Evolutionary conservation across 2,888 invertebrate species (phyloP).

Genomic region (Amphipoea oculea): DNA sequence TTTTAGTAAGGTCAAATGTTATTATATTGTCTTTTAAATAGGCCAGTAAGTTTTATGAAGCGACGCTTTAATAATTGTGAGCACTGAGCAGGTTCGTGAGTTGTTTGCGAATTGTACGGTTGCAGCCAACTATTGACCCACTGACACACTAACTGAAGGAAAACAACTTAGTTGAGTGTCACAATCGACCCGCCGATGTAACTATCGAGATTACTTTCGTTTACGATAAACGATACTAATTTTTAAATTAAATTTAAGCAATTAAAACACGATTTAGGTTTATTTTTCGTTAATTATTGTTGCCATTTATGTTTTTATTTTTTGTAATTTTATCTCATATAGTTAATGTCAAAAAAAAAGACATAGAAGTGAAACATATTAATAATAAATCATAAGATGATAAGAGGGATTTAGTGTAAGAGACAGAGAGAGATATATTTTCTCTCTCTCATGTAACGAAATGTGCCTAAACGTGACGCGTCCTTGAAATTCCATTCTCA

Average conservation of each 20-base stretch:
- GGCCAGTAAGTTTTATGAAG: conserved; percentile 55
- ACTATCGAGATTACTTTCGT: conserved; percentile 74
- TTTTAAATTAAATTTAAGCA: background rate
- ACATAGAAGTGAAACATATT: background rate
- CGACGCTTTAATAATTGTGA: conserved; percentile 69
- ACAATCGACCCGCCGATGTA: conserved; percentile 70
- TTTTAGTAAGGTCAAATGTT: conserved; percentile 13
- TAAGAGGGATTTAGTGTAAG: background rate
- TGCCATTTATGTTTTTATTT: background rate
- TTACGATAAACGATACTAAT: conserved; percentile 50
- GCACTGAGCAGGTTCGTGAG: conserved; percentile 84
- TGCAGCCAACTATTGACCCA: conserved; percentile 88
- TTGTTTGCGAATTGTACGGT: conserved; percentile 83
- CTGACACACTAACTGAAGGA: conserved; percentile 88
- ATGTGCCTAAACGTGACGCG: background rate
- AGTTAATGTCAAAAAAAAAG: background rate
- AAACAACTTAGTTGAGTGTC: conserved; percentile 85
- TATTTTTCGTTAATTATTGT: background rate
- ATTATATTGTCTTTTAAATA: conserved; percentile 30
- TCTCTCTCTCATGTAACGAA: background rate
- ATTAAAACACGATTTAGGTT: background rate
- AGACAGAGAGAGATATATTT: background rate
- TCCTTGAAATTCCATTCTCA: background rate
- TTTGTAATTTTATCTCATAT: background rate
- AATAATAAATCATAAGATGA: background rate